Evolutionary conservation across 2,797 vertebrate genomes (phyloP).

Genomic region (Enteromius afrohamiltoni): DNA sequence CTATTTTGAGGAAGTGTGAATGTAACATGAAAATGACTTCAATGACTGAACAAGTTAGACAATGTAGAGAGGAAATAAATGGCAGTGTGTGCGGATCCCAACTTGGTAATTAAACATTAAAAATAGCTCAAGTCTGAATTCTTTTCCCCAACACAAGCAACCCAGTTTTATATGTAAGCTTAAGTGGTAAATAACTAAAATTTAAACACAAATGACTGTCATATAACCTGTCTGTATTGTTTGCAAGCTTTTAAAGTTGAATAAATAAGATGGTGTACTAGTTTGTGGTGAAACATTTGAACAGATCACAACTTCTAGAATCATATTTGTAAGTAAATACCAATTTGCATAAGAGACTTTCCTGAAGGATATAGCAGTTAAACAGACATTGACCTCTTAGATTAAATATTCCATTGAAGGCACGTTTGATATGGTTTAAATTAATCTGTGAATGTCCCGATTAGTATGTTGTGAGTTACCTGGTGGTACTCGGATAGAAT

Average conservation of each 20-base stretch:
- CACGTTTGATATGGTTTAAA: not conserved
- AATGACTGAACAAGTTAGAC: conserved; percentile 12
- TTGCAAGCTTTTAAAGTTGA: not conserved
- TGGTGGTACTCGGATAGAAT: conserved; percentile 96
- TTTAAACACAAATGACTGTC: not conserved
- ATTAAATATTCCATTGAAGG: not conserved
- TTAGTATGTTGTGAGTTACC: conserved; percentile 68
- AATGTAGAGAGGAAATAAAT: not conserved
- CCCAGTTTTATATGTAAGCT: not conserved
- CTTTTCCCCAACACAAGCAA: conserved; percentile 5
- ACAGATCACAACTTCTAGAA: not conserved
- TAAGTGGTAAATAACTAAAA: not conserved
- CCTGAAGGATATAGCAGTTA: not conserved
- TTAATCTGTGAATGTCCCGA: not conserved
- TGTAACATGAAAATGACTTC: conserved; percentile 23
- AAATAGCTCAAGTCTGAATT: conserved; percentile 34
- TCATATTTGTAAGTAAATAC: not conserved
- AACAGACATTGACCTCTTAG: not conserved
- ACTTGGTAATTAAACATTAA: conserved; percentile 39
- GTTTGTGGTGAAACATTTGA: not conserved
- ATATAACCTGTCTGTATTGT: not conserved
- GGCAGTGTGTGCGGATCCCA: conserved; percentile 2
- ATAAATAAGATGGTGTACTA: not conserved
- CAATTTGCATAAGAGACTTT: not conserved
- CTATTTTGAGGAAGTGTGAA: conserved; percentile 8